Conservation (phyloP, 2,888 invertebrate genomes). For the Platycnemis pennipes region DNA sequence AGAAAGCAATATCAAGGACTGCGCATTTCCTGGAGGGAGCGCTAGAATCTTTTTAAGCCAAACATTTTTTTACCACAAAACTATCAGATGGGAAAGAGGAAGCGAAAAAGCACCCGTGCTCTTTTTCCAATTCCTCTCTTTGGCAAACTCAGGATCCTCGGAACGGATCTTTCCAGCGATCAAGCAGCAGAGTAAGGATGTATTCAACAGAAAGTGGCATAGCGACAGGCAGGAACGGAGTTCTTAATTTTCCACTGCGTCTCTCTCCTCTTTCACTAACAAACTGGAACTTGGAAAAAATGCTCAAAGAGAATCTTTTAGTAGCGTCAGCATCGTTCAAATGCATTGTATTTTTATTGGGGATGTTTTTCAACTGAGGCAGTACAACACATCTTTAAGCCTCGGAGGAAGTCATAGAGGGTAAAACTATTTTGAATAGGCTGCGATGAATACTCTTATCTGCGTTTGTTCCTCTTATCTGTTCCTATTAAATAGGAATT, state of each 20-base stretch:
- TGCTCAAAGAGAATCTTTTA: slow-evolving; percentile 10
- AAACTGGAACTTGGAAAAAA: neutral
- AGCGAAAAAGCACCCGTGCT: neutral
- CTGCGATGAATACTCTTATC: neutral
- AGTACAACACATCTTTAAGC: neutral
- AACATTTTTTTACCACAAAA: neutral
- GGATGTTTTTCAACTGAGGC: neutral
- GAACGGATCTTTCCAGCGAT: neutral
- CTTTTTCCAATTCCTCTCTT: neutral
- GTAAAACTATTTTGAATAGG: neutral
- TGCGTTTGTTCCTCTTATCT: too few species aligned
- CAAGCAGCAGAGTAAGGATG: neutral
- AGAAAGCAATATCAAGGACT: neutral
- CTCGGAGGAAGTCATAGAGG: neutral
- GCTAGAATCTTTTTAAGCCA: neutral
- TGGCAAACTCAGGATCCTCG: neutral
- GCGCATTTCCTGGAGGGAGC: neutral
- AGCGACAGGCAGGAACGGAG: too few species aligned
- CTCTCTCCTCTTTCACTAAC: neutral
- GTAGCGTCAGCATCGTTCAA: neutral
- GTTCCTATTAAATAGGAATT: too few species aligned
- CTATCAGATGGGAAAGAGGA: neutral
- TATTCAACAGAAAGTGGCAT: neutral
- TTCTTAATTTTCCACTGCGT: neutral
- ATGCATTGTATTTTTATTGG: neutral